These are phyloP conservation scores for Venturia canescens DNA, from an alignment of 1,140 invertebrate species.

Conservation along the genomic window DNA sequence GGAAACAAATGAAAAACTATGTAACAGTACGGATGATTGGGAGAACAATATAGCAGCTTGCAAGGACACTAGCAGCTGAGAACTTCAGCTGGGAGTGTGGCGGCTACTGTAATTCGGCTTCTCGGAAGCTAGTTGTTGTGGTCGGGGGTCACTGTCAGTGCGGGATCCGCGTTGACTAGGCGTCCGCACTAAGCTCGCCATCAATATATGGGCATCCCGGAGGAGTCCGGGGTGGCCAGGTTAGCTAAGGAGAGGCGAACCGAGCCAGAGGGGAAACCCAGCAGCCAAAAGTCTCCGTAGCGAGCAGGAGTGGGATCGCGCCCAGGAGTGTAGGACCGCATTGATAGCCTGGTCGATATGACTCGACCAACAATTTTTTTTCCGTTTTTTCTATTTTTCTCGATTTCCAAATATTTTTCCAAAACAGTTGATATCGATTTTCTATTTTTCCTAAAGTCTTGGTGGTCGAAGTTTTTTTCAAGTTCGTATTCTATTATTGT, in stretches of 20 bases:
- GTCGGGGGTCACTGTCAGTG: constrained; percentile 84
- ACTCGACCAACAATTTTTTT: constrained; percentile 89
- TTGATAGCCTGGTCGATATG: constrained; percentile 90
- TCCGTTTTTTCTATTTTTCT: not conserved
- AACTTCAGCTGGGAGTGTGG: too few species aligned
- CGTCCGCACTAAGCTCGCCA: constrained; percentile 93
- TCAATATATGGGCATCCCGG: constrained; percentile 92
- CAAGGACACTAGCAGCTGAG: too few species aligned
- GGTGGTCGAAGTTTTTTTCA: too few species aligned
- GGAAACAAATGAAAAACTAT: too few species aligned
- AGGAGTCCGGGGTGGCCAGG: constrained; percentile 90
- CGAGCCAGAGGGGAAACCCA: constrained; percentile 97
- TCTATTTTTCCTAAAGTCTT: too few species aligned
- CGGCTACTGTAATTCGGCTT: constrained; percentile 96
- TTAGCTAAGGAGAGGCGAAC: constrained; percentile 95
- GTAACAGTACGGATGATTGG: too few species aligned
- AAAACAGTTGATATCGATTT: too few species aligned
- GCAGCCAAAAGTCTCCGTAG: constrained; percentile 98
- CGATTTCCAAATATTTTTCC: too few species aligned
- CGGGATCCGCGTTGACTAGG: constrained; percentile 86
- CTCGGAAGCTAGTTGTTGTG: constrained; percentile 91
- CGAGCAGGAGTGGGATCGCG: constrained; percentile 98
- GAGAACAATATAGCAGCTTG: too few species aligned
- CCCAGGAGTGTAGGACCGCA: constrained; percentile 92
- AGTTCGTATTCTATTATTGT: too few species aligned